Evolutionary conservation across 2,888 invertebrate genomes (phyloP), one percentile per base, ranked within the genome.

Genomic region (Eumerus sabulonum): DNA sequence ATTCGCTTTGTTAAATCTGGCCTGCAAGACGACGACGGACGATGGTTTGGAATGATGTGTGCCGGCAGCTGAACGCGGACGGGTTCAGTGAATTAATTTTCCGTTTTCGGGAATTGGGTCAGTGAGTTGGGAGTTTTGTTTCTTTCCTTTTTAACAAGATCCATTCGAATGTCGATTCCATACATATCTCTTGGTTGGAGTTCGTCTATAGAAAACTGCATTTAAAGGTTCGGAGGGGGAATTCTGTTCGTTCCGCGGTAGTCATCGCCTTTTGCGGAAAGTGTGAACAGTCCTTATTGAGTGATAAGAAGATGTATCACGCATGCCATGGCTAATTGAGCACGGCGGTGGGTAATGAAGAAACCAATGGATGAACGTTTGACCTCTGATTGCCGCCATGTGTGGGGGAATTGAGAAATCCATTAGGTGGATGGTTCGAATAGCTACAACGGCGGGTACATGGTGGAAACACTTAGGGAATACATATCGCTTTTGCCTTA

Each of bases 61-160:
- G 44, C 63, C 59, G 54, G 5, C 66, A 36, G 70, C 27, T 54
- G 53, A 40, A 59, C 56, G n/a, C n/a, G 68, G 59, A 73, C 73
- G 77, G 57, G 67, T 67, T 76, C 53, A 63, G 27, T 73, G 77
- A 77, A 77, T 77, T 73, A 67, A 77, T 77, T 77, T 68, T 77
- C 77, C 77, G 57, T 77, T 77, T 77, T 77, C 48, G 77, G 73
- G 77, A 77, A 77, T 68, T 73, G 53, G 77, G 77, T 77, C 77
- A 77, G 62, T 67, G 27, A 51, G 60, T 42, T 60, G 42, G 50
- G n/a, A 9, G 38, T 18, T 56, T 56, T 60, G 11, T 47, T 64
- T 38, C 38, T 56, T 38, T 57, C 44, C 40, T 27, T 45, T 27
- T 27, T 27, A 27, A 2, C 27, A 4, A 27, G 3, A 27, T 4